These are phyloP conservation scores for Andrena bicolor DNA, from an alignment of 2,888 invertebrate genomes.

Conservation along the genomic window DNA sequence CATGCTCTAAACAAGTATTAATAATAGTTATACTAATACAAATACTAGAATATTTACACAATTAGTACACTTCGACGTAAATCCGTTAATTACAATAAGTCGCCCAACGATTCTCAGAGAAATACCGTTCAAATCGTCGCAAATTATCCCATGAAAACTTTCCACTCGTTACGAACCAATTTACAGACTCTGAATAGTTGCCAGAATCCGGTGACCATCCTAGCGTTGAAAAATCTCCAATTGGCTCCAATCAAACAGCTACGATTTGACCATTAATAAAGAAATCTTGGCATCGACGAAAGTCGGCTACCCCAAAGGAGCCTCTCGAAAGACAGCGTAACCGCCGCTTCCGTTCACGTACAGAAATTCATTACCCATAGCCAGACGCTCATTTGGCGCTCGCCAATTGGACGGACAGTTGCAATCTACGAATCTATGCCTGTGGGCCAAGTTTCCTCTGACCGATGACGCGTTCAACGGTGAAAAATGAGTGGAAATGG, in stretches of 20 bases:
- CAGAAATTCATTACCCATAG: conserved; percentile 28
- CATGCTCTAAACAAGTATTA: not conserved
- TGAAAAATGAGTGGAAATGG: conserved; percentile 1
- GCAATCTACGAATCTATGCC: conserved; percentile 1
- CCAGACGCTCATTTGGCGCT: conserved; percentile 31
- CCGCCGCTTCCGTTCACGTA: conserved; percentile 12
- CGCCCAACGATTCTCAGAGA: not conserved
- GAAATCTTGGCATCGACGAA: conserved; percentile 40
- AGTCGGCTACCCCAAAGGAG: not conserved
- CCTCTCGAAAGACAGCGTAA: not conserved
- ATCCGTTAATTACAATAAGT: not conserved
- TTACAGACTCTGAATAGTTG: conserved; percentile 36
- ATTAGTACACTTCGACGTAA: not conserved
- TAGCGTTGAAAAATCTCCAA: conserved; percentile 15
- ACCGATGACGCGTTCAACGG: conserved; percentile 12
- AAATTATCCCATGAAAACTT: not conserved
- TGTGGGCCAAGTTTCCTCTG: not conserved
- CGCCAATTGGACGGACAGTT: not conserved
- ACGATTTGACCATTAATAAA: conserved; percentile 40
- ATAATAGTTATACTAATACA: too few relatives aligned
- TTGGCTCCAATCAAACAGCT: conserved; percentile 32
- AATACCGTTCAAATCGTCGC: conserved; percentile 13
- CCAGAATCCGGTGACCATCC: conserved; percentile 39
- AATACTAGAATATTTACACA: not conserved
- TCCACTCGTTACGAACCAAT: conserved; percentile 1